A percentile compares a stretch with the other conserved stretches of the same genome.
These are phyloP conservation scores for Diabrotica balteata DNA, from an alignment of 2,888 invertebrate genomes.

Conservation along the genomic window DNA sequence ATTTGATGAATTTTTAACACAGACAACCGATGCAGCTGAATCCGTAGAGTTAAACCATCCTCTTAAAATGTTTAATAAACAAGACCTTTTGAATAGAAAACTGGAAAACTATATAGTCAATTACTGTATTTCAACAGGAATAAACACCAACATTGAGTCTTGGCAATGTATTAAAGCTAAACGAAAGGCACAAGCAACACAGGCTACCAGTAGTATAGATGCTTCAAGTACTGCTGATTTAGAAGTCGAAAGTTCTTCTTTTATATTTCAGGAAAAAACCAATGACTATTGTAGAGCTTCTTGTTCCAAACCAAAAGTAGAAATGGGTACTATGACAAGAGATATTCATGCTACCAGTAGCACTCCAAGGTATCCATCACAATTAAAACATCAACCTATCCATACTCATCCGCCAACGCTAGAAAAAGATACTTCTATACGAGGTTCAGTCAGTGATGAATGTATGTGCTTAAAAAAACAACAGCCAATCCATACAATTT, in stretches of 20 bases:
- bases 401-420: background rate
- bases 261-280: background rate
- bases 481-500: slow-evolving; percentile 4
- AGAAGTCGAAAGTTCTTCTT: slow-evolving; percentile 3
- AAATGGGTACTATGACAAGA: background rate
- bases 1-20: slow-evolving; percentile 49
- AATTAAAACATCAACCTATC: background rate
- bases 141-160: background rate
- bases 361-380: too few species aligned
- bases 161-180: slow-evolving; percentile 2
- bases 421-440: background rate
- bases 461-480: background rate
- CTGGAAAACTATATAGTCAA: slow-evolving; percentile 8
- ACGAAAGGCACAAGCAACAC: background rate
- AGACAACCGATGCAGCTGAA: slow-evolving; percentile 53
- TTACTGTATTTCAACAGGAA: background rate
- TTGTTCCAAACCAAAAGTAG: background rate
- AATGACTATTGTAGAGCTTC: background rate
- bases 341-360: background rate
- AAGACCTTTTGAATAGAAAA: slow-evolving; percentile 22
- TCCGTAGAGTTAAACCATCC: slow-evolving; percentile 51
- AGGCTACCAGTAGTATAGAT: background rate
- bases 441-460: background rate
- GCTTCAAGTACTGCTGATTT: background rate
- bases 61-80: slow-evolving; percentile 45